Evolutionary conservation across 2,113 vertebrate species (phyloP).

Genomic region (Varanus salvator): DNA sequence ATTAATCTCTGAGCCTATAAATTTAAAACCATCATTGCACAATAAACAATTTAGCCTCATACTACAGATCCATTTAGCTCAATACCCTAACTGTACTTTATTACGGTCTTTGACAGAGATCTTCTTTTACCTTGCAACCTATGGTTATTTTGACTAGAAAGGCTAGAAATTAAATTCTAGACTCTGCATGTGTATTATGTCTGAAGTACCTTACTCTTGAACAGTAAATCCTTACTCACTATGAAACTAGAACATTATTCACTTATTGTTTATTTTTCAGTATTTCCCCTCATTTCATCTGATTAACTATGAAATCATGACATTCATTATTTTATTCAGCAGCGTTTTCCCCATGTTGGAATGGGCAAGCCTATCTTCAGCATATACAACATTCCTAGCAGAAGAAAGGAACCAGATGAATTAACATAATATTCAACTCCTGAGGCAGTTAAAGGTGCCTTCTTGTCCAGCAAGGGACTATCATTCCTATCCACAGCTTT

Average conservation of each 20-base stretch:
- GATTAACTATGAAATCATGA: background rate
- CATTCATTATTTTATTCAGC: background rate
- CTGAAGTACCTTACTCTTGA: background rate
- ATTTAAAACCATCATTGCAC: background rate
- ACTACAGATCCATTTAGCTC: background rate
- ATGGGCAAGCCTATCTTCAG: background rate
- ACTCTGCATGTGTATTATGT: background rate
- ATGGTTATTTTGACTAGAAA: background rate
- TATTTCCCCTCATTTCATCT: background rate
- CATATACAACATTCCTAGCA: background rate
- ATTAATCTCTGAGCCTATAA: background rate
- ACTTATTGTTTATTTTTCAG: background rate
- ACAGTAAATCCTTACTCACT: background rate
- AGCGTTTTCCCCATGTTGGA: background rate
- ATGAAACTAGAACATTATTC: background rate
- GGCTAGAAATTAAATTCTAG: background rate
- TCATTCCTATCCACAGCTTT: constrained; percentile 30
- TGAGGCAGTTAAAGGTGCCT: background rate
- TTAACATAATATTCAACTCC: background rate
- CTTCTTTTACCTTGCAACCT: background rate
- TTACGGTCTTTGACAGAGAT: background rate
- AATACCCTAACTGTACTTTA: background rate
- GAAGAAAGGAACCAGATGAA: background rate
- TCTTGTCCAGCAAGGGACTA: background rate
- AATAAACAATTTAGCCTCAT: background rate